Base-by-base conservation (phyloP, 2,113 vertebrate species). In the Crotalus helleri region DNA sequence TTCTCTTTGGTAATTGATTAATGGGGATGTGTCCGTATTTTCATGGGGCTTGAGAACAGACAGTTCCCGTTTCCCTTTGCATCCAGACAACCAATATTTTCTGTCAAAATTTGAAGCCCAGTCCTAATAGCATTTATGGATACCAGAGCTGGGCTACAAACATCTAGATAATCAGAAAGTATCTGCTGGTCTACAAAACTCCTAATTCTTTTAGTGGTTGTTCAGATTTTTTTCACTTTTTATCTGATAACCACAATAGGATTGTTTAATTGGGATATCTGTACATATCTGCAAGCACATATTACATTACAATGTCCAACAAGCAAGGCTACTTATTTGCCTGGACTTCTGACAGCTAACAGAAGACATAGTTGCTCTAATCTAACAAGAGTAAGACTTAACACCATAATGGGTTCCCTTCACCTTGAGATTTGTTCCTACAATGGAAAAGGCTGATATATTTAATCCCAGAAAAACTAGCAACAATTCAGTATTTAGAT, bases 211-310 rank as follows among this genome's bases (percentile, higher is more conserved):
- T 33, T 74, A 74, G 15, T 81, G 69, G 33, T 64, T 58, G 19
- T 58, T 58, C 61, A 64, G 61, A 64, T 11, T 81, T 81, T 81
- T 81, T 81, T 21, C 74, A 8, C 33, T 81, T 39, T 81, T 7
- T 19, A n/a, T 29, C 61, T n/a, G 61, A 17, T 39, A 81, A 21
- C 17, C 17, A 19, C 17, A 81, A 81, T 9, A 81, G 17, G 33
- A 44, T 21, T 8, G 74, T 8, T 7, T 81, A 17, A 44, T 81
- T 81, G 17, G 74, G 33, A 81, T 81, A 81, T 9, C 17, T 81
- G 17, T 44, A 44, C 21, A 81, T 95, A 85, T 96, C 96, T 95
- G 26, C 95, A 96, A 95, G 85, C 94, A 95, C 94, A 96, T 97
- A 85, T 81, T 94, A 19, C 23, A 86, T 24, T 51, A 29, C 23